Conservation (phyloP, 2,888 invertebrate species). For the Eumerus sabulonum region DNA sequence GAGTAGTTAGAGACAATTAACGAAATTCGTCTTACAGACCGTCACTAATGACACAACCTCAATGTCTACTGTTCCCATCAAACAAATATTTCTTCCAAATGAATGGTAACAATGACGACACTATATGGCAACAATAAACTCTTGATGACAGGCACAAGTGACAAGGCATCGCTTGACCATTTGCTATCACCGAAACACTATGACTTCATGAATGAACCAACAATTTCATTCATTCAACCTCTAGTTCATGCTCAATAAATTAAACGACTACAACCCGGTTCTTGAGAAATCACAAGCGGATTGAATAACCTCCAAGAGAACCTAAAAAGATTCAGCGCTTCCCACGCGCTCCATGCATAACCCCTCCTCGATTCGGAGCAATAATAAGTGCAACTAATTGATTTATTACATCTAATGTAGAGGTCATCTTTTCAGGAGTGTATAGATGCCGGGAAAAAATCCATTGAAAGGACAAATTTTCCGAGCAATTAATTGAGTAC, state of each 20-base stretch:
- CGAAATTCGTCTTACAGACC: no score
- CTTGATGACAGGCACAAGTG: no score
- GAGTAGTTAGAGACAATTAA: no score
- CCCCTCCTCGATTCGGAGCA: slow-evolving; percentile 32
- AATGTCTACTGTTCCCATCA: no score
- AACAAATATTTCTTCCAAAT: no score
- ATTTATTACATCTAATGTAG: slow-evolving; percentile 63
- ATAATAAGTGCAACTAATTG: slow-evolving; percentile 61
- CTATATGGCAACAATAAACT: no score
- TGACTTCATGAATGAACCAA: neutral
- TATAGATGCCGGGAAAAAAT: slow-evolving; percentile 43
- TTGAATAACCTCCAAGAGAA: slow-evolving; percentile 7
- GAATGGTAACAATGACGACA: no score
- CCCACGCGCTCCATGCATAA: slow-evolving; percentile 43
- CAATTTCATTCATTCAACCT: slow-evolving; percentile 48
- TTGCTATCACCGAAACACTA: neutral
- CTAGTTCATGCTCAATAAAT: slow-evolving; percentile 44
- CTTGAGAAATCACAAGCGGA: slow-evolving; percentile 56
- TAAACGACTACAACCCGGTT: slow-evolving; percentile 24
- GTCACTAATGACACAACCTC: no score
- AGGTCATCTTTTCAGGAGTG: slow-evolving; percentile 37
- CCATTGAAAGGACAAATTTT: slow-evolving; percentile 62
- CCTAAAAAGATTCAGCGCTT: slow-evolving; percentile 25
- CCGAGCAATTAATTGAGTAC: slow-evolving; percentile 62
- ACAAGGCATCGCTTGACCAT: no score